phyloP scores from a whole-genome alignment of 2,113 vertebrate species.

The Saimiri boliviensis region DNA sequence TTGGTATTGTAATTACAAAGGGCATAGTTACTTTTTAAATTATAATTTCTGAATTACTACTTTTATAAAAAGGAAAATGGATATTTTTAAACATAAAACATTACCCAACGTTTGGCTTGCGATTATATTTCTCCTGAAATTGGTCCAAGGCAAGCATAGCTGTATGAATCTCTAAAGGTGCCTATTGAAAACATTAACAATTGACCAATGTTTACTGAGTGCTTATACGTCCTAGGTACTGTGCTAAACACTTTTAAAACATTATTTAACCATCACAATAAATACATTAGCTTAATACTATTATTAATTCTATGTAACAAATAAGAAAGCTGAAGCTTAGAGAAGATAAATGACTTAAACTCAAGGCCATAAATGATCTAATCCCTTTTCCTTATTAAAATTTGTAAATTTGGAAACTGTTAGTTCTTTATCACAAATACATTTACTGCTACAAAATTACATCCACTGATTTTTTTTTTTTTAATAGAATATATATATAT shows the following conservation, averaged over 20 bases:
- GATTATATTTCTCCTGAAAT: constrained; percentile 92
- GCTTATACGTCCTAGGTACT: background rate
- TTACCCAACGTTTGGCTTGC: constrained; percentile 93
- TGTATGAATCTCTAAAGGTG: constrained; percentile 92
- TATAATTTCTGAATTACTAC: background rate
- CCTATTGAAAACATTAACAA: constrained; percentile 83
- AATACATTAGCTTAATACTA: background rate
- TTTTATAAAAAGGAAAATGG: background rate
- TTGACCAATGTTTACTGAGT: background rate
- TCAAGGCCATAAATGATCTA: background rate
- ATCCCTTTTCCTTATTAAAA: background rate
- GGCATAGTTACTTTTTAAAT: background rate
- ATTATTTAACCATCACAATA: background rate
- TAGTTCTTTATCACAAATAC: constrained; percentile 13
- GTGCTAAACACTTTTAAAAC: constrained; percentile 13
- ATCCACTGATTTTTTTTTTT: background rate
- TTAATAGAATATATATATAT: background rate
- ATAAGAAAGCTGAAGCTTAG: constrained; percentile 13
- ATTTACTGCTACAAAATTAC: constrained; percentile 32
- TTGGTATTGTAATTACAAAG: background rate
- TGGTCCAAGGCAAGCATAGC: constrained; percentile 94
- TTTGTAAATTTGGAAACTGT: constrained; percentile 10
- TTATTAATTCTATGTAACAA: background rate
- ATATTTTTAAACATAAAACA: constrained; percentile 37
- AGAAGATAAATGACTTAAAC: constrained; percentile 23